Evolutionary conservation across 2,888 invertebrate species (phyloP), one percentile per base, ranked within the genome.

Genomic region (Allophyes oxyacanthae): DNA sequence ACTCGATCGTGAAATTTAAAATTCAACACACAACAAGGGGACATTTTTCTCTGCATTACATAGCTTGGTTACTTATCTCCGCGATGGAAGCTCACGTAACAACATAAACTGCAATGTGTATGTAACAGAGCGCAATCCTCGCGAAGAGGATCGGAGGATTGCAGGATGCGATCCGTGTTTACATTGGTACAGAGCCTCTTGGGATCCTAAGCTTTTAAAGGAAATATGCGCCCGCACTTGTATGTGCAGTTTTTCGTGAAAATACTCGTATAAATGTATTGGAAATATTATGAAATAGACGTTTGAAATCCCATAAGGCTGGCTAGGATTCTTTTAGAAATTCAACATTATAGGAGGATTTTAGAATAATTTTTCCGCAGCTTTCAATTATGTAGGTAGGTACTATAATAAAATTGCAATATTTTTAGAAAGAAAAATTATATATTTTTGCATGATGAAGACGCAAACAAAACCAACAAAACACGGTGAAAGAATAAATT

Each of bases 21-120:
- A 84, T 82, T 79, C 79, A 64, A 53, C 48, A 49, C 78, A 64
- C 72, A 20, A 20, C 2, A 70, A 54, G 68, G 61, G 63, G 36
- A 72, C 68, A 78, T 76, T 77, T 75, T 78, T 64, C 59, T 55
- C 44, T 50, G 64, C 60, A 64, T 69, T 68, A 79, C 72, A 74
- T 78, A 77, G 75, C 68, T 73, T 72, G 75, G 71, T 73, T 76
- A 70, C 74, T 82, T 84, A 84, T 79, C 75, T 75, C 49, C 45
- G 50, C 32, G 48, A 55, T 51, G 40, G 70, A 48, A 64, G 67
- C 77, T 77, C 75, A 69, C 72, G 75, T 75, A 77, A 74, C 79
- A 75, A 77, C 72, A 80, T 84, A 84, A 83, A 82, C 78, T 73
- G 68, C 78, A 73, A 68, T 81, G 80, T 84, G 72, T 82, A 81